phyloP scores from a whole-genome alignment of 2,888 invertebrate species.

The Drosophila maculinotata region DNA sequence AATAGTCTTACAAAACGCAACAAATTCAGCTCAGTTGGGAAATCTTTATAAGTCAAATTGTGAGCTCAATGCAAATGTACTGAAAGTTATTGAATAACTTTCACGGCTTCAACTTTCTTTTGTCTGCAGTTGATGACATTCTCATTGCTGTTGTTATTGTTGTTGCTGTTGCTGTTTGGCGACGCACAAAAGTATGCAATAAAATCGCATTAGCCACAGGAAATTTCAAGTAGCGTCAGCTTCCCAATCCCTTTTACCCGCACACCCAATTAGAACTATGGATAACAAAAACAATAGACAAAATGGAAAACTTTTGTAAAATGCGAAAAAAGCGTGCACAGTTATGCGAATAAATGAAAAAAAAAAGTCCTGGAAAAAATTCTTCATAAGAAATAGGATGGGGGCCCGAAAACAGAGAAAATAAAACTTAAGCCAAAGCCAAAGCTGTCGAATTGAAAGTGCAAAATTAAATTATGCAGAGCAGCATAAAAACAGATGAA shows the following conservation, averaged over 20 bases:
- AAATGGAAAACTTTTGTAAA: conserved; percentile 36
- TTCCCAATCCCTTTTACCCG: not conserved
- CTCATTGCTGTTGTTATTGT: conserved; percentile 3
- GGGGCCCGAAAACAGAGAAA: conserved; percentile 14
- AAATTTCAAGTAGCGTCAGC: conserved; percentile 41
- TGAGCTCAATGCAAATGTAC: conserved; percentile 49
- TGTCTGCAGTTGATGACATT: conserved; percentile 36
- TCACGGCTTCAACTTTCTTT: conserved; percentile 42
- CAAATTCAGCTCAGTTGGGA: not conserved
- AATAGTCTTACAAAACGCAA: not conserved
- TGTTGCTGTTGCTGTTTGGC: conserved; percentile 25
- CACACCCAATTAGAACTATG: conserved; percentile 31
- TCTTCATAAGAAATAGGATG: conserved; percentile 2
- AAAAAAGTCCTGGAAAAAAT: not conserved
- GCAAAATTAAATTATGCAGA: conserved; percentile 79
- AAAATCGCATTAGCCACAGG: conserved; percentile 67
- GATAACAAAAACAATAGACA: conserved; percentile 10
- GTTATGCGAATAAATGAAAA: conserved; percentile 9
- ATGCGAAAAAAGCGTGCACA: conserved; percentile 11
- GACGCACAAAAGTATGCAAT: conserved; percentile 69
- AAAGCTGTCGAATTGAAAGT: conserved; percentile 65
- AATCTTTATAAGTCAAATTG: conserved; percentile 17
- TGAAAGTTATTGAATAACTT: conserved; percentile 56
- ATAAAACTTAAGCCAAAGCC: conserved; percentile 42
- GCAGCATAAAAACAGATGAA: conserved; percentile 80